phyloP scores from a whole-genome alignment of 2,888 invertebrate genomes.

The Noctua pronuba region DNA sequence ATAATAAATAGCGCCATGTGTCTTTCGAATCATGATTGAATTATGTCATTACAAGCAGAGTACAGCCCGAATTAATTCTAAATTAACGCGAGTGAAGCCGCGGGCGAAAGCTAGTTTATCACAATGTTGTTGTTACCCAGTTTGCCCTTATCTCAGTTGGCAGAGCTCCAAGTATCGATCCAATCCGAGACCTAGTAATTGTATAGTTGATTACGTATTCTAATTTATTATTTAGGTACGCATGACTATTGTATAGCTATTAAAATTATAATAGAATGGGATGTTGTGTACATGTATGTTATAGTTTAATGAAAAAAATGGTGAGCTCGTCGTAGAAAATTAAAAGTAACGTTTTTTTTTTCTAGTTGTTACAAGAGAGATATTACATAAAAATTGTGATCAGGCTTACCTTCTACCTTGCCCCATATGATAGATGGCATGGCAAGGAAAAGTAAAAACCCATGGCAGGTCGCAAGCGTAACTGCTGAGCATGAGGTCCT shows the following conservation, averaged over 20 bases:
- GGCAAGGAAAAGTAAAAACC: background rate
- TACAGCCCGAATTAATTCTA: no score
- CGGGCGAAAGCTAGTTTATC: no score
- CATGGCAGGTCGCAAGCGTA: no score
- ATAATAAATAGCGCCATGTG: no score
- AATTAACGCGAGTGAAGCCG: no score
- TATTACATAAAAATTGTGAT: background rate
- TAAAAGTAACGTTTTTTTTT: background rate
- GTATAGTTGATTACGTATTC: constrained; percentile 19
- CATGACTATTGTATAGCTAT: background rate
- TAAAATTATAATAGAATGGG: background rate
- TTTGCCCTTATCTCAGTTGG: constrained; percentile 13
- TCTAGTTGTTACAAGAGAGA: background rate
- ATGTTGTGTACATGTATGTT: background rate
- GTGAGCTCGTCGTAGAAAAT: background rate
- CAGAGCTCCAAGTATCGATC: constrained; percentile 18
- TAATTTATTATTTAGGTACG: constrained; percentile 7
- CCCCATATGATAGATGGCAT: background rate
- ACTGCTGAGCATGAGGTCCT: no score
- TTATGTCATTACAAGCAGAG: no score
- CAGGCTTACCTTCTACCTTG: background rate
- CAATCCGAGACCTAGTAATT: constrained; percentile 14
- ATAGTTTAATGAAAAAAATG: background rate
- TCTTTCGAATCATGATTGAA: no score
- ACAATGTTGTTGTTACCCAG: background rate